Evolutionary conservation across 1,140 invertebrate genomes (phyloP), one percentile per base, ranked within the genome.

Genomic region (Ceratoteleas bidentatus): DNA sequence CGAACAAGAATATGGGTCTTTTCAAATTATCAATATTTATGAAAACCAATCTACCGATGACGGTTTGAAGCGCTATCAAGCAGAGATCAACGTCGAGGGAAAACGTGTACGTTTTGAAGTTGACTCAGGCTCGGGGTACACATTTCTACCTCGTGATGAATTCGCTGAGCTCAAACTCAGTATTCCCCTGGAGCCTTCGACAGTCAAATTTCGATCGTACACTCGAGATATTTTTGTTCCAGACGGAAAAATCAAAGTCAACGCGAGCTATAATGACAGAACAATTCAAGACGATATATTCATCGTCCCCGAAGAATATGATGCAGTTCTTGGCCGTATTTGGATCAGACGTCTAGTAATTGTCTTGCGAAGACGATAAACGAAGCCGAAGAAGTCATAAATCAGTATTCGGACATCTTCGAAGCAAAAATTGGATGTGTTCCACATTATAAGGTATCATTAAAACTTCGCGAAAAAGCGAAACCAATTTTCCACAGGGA

Each of bases 371-470:
- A n/a, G n/a, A n/a, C n/a, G n/a, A n/a, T n/a, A n/a, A 3, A 58
- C 9, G 53, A 78, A 56, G 32, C 45, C 16, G 36, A 68, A 4
- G 58, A 84, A 45, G 53, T 84, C 54, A 61, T 66, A 45, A 24
- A 13, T 9, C 11, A 53, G 7, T 82, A 52, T 49, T 14, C 50
- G 9, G 62, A 79, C 32, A 57, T 82, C 52, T 83, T 85, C 54
- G 64, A 80, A 54, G 54, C 70, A 34, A 70, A 80, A 47, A 66
- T 77, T 34, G 81, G 83, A 7, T 72, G 87, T 0, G 84, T 87
- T 69, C 86, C 73, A 15, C 87, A 91, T 60, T 90, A 81, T 52
- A 84, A 84, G 66, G 38, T 70, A 0, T 36, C 53, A 13, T 14
- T 85, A 9, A 76, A 75, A 76, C 56, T 79, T 6, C 13, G 53